Base-by-base conservation (phyloP, 1,140 invertebrate genomes). In the Brachionus asplanchnoidis region DNA sequence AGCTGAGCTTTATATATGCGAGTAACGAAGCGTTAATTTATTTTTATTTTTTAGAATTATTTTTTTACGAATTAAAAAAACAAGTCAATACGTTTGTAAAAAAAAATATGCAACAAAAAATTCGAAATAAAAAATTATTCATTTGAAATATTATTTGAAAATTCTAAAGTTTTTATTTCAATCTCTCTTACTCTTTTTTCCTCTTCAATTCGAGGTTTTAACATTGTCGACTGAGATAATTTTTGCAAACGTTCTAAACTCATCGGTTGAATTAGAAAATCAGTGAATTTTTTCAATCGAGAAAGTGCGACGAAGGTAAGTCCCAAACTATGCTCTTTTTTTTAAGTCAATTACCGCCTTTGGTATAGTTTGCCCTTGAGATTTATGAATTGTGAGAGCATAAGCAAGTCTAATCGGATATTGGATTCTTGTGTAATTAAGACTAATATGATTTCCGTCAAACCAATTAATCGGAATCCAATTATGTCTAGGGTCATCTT, bases 351-450 rank as follows among this genome's bases (percentile, higher is more conserved):
- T 56, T 56, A 56, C 50, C 17, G 56, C 56, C 3, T 65, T 50
- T 32, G 53, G 36, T 8, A 89, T 78, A 11, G 88, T 85, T 87
- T 92, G 91, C 17, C 91, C 91, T 87, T 92, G 91, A 6, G 90
- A 85, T 87, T 92, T 92, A 86, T 92, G 92, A 8, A 92, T 90
- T 0, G 91, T 91, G 87, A 92, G 91, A 26, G 90, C 88, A 87
- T 91, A 92, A 8, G 87, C 86, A 1, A 90, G 78, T 78, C 88
- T 86, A 0, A 92, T 46, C 20, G 90, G 90, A 88, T 92, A 92
- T 85, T 92, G 91, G 0, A 90, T 46, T 53, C 91, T 70, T 86
- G 89, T 89, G 85, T 36, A 68, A 68, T 68, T 26, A 12, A 68
- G n/a, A 8, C 36, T 40, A 2, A n/a, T 12, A 42, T 40, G 12